Evolutionary conservation across 2,888 invertebrate species (phyloP).

Genomic region (Rosalia funebris): DNA sequence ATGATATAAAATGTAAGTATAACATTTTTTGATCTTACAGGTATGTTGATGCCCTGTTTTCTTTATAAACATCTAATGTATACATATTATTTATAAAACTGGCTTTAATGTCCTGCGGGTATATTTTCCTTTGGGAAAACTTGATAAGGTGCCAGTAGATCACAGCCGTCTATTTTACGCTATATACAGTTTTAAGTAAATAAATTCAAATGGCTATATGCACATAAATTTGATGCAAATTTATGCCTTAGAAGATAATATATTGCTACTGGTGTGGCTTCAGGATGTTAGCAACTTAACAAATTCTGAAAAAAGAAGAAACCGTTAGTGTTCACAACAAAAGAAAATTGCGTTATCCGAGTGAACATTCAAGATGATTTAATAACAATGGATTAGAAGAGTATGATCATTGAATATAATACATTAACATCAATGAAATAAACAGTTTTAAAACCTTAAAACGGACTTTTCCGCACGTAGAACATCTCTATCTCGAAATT

Average conservation of each 20-base stretch:
- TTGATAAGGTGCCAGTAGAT: slow-evolving; percentile 14
- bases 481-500: too few relatives aligned
- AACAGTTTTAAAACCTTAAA: too few relatives aligned
- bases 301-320: slow-evolving; percentile 41
- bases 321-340: too few relatives aligned
- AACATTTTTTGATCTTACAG: not conserved
- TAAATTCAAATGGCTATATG: not conserved
- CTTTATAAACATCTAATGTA: not conserved
- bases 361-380: too few relatives aligned
- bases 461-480: too few relatives aligned
- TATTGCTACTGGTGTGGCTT: slow-evolving; percentile 5
- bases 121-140: slow-evolving; percentile 8
- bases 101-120: slow-evolving; percentile 5
- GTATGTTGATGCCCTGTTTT: not conserved
- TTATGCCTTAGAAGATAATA: slow-evolving; percentile 5
- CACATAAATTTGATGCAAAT: slow-evolving; percentile 27
- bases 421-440: too few relatives aligned
- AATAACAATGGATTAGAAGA: too few relatives aligned
- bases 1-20: slow-evolving; percentile 2
- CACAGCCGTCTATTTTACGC: slow-evolving; percentile 21
- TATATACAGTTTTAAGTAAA: slow-evolving; percentile 12
- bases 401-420: too few relatives aligned
- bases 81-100: slow-evolving; percentile 5
- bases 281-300: slow-evolving; percentile 39
- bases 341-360: too few relatives aligned